Conservation (phyloP, 2,888 invertebrate species). For the Cephus spinipes region DNA sequence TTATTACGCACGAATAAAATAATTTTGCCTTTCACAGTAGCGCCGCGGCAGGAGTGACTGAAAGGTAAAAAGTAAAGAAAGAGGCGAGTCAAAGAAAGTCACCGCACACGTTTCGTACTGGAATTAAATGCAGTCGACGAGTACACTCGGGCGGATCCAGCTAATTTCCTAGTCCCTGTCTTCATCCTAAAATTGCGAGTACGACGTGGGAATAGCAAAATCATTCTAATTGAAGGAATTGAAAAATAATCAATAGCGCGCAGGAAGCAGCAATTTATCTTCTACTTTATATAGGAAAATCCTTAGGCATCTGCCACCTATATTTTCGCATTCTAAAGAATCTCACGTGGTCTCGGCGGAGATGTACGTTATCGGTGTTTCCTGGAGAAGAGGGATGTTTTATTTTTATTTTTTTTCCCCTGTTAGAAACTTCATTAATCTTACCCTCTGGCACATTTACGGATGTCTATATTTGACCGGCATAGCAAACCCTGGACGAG, state of each 20-base stretch:
- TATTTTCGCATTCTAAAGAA: background rate
- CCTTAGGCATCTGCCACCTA: background rate
- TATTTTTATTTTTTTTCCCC: background rate
- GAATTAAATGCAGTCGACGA: background rate
- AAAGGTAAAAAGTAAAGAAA: constrained; percentile 14
- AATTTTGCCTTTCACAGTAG: constrained; percentile 45
- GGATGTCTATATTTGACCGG: constrained; percentile 13
- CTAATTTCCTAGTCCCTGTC: background rate
- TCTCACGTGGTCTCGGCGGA: background rate
- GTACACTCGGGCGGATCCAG: background rate
- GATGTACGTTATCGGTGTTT: constrained; percentile 21
- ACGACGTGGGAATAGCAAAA: background rate
- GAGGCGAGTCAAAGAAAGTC: constrained; percentile 9
- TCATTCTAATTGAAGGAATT: background rate
- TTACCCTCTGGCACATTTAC: constrained; percentile 1
- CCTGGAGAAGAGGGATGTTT: constrained; percentile 49
- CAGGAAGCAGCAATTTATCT: background rate
- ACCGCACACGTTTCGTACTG: background rate
- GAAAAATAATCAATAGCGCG: background rate
- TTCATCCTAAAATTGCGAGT: background rate
- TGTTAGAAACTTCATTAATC: constrained; percentile 15
- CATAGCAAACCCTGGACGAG: background rate
- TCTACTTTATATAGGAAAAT: background rate
- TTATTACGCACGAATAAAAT: constrained; percentile 38
- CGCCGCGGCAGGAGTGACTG: background rate